phyloP scores from a whole-genome alignment of 2,888 invertebrate species.

The Dyspetes luteomarginatus region DNA sequence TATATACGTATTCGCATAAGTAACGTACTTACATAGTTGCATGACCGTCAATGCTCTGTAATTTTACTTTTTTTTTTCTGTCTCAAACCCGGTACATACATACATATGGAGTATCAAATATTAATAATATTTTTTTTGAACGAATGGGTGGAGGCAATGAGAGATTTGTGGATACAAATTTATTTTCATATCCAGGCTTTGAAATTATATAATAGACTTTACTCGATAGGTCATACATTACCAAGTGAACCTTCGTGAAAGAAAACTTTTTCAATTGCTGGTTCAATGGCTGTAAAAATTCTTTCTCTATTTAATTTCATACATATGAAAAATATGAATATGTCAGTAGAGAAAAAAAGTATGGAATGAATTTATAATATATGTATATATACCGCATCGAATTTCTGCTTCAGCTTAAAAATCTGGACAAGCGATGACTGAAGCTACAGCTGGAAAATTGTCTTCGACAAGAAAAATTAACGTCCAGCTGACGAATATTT shows the following conservation, averaged over 20 bases:
- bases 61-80: slow-evolving; percentile 18
- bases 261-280: too few species aligned
- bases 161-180: neutral
- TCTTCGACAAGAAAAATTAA: neutral
- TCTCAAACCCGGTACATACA: neutral
- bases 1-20: slow-evolving; percentile 12
- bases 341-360: too few species aligned
- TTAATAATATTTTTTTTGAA: too few species aligned
- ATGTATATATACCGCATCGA: too few species aligned
- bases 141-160: neutral
- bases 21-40: slow-evolving; percentile 56
- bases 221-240: too few species aligned
- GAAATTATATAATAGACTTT: neutral
- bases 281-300: too few species aligned
- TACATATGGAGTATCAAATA: too few species aligned
- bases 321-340: too few species aligned
- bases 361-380: too few species aligned
- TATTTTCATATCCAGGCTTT: neutral
- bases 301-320: too few species aligned
- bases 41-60: slow-evolving; percentile 34
- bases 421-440: neutral
- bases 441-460: neutral
- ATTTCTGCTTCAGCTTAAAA: too few species aligned
- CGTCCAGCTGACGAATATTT: neutral
- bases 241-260: too few species aligned